Conservation (phyloP, 1,140 invertebrate species). For the Pomacea maculata region DNA sequence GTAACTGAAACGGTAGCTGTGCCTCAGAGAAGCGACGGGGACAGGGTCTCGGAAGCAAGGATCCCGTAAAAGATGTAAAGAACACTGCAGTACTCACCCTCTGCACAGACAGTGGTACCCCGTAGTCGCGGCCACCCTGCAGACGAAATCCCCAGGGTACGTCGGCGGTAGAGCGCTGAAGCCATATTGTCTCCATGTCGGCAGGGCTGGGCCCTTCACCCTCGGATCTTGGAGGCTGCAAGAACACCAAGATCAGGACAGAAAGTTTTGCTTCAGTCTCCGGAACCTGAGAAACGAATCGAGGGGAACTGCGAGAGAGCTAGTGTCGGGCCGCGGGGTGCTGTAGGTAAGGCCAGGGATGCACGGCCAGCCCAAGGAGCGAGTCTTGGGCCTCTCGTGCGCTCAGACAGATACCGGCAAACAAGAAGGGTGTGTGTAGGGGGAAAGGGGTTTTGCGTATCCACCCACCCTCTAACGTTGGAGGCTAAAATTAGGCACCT, state of each 20-base stretch:
- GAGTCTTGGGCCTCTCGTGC: too few species aligned
- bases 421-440: too few species aligned
- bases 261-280: neutral
- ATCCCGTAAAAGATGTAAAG: constrained; percentile 1
- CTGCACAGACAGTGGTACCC: constrained; percentile 87
- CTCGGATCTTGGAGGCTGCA: constrained; percentile 26
- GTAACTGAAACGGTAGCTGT: neutral
- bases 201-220: neutral
- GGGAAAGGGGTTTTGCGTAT: neutral
- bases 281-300: neutral
- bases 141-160: constrained; percentile 91
- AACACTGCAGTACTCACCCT: constrained; percentile 75
- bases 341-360: neutral
- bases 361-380: too few species aligned
- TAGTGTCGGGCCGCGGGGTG: neutral
- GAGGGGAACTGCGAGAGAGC: too few species aligned
- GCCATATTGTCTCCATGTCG: constrained; percentile 56
- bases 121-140: constrained; percentile 88
- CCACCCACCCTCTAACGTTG: neutral
- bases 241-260: constrained; percentile 11
- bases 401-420: constrained; percentile 6
- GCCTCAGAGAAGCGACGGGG: neutral
- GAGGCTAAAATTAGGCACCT: constrained; percentile 16
- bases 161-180: constrained; percentile 53
- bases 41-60: neutral